Evolutionary conservation across 1,140 invertebrate species (phyloP).

Genomic region (Piezodorus guildinii): DNA sequence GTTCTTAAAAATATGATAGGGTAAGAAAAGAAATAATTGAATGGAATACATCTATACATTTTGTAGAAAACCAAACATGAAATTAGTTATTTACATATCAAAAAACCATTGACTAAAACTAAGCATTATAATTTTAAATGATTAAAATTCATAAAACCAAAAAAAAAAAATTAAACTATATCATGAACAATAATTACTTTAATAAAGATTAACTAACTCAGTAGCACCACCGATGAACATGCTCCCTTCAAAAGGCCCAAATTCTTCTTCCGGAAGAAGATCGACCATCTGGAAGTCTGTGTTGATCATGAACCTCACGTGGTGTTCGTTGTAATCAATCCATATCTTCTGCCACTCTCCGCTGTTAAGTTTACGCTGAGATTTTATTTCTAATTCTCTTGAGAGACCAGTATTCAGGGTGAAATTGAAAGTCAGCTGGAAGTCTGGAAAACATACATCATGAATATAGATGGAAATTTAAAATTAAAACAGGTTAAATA

Average conservation of each 20-base stretch:
- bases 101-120: no score
- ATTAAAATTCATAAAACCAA: no score
- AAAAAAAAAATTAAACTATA: not conserved
- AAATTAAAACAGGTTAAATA: not conserved
- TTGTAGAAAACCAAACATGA: no score
- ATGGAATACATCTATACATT: no score
- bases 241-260: constrained; percentile 81
- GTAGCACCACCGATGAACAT: constrained; percentile 87
- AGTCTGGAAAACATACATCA: constrained; percentile 42
- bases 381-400: constrained; percentile 65
- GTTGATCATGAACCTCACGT: constrained; percentile 84
- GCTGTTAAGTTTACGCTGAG: constrained; percentile 66
- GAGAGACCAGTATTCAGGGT: constrained; percentile 71
- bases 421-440: constrained; percentile 80
- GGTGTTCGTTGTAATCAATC: constrained; percentile 86
- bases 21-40: no score
- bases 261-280: constrained; percentile 70
- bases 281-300: constrained; percentile 78
- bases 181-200: not conserved
- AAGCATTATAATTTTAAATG: no score
- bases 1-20: no score
- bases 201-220: constrained; percentile 45
- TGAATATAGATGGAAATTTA: constrained; percentile 1
- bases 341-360: constrained; percentile 93
- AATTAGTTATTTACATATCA: no score